These are phyloP conservation scores for Brachionus rotundiformis DNA, from an alignment of 1,140 invertebrate species.

Conservation along the genomic window DNA sequence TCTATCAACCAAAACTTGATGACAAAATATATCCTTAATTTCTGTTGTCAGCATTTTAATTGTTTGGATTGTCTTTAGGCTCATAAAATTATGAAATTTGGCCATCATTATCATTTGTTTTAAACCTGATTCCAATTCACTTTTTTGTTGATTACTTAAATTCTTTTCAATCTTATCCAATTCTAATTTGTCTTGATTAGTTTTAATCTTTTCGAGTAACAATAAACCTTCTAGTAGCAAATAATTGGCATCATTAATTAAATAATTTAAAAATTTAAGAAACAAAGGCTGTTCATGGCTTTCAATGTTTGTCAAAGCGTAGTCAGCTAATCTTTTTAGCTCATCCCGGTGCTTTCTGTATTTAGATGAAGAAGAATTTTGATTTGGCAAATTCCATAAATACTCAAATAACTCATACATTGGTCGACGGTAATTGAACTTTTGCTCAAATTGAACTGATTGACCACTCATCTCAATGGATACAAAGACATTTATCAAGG, in stretches of 20 bases:
- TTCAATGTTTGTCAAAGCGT: slow-evolving; percentile 85
- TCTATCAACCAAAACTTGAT: slow-evolving; percentile 85
- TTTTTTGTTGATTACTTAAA: slow-evolving; percentile 4
- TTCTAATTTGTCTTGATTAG: slow-evolving; percentile 68
- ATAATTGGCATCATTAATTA: slow-evolving; percentile 94
- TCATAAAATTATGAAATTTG: slow-evolving; percentile 87
- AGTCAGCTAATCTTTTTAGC: slow-evolving; percentile 68
- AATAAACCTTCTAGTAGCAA: slow-evolving; percentile 83
- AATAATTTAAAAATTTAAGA: slow-evolving; percentile 85
- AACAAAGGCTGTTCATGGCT: slow-evolving; percentile 84
- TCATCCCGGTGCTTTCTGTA: slow-evolving; percentile 64
- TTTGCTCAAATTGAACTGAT: slow-evolving; percentile 91
- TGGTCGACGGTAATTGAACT: slow-evolving; percentile 90
- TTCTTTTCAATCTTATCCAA: slow-evolving; percentile 69
- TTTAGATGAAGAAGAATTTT: slow-evolving; percentile 57
- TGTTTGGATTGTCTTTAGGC: slow-evolving; percentile 80
- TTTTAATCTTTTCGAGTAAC: slow-evolving; percentile 66
- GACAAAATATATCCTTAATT: slow-evolving; percentile 84
- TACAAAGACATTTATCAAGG: slow-evolving; percentile 85
- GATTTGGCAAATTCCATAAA: slow-evolving; percentile 79
- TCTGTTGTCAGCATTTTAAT: slow-evolving; percentile 77
- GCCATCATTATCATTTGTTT: slow-evolving; percentile 78
- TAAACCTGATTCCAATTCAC: slow-evolving; percentile 17
- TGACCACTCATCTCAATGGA: slow-evolving; percentile 95
- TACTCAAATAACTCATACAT: slow-evolving; percentile 92